Percentiles rank a stretch among this genome's conserved stretches.
Conservation (phyloP, 2,113 vertebrate species). For the Engraulis encrasicolus region DNA sequence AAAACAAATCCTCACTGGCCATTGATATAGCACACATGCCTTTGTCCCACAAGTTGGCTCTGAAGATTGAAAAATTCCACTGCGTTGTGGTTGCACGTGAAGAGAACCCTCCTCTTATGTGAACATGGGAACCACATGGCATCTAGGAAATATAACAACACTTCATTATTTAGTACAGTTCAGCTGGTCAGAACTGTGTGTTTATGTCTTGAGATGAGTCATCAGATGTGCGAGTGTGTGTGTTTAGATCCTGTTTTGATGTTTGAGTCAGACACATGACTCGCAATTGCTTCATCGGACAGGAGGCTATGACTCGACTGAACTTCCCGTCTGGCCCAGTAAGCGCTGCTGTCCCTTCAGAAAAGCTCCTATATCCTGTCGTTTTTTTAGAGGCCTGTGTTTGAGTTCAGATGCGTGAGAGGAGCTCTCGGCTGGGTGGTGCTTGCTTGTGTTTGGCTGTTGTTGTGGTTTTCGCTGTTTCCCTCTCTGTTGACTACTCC, state of each 20-base stretch:
- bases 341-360: slow-evolving; percentile 26
- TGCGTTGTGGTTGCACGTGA: background rate
- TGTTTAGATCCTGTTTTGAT: slow-evolving; percentile 4
- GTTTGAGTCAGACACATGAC: slow-evolving; percentile 42
- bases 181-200: background rate
- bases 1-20: too few species aligned
- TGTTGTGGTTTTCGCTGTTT: slow-evolving; percentile 6
- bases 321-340: slow-evolving; percentile 45
- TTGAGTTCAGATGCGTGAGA: background rate
- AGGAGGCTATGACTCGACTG: slow-evolving; percentile 38
- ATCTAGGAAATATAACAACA: background rate
- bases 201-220: background rate
- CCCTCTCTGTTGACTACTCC: background rate
- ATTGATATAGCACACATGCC: background rate
- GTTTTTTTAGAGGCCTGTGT: background rate
- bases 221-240: background rate
- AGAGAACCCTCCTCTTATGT: too few species aligned
- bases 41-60: background rate
- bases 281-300: slow-evolving; percentile 42
- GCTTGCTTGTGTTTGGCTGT: background rate
- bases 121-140: background rate
- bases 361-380: slow-evolving; percentile 31
- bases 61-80: slow-evolving; percentile 13
- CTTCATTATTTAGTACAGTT: background rate
- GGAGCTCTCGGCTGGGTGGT: background rate